These are phyloP conservation scores for Hydriomena furcata DNA, from an alignment of 2,888 invertebrate species.

Conservation along the genomic window DNA sequence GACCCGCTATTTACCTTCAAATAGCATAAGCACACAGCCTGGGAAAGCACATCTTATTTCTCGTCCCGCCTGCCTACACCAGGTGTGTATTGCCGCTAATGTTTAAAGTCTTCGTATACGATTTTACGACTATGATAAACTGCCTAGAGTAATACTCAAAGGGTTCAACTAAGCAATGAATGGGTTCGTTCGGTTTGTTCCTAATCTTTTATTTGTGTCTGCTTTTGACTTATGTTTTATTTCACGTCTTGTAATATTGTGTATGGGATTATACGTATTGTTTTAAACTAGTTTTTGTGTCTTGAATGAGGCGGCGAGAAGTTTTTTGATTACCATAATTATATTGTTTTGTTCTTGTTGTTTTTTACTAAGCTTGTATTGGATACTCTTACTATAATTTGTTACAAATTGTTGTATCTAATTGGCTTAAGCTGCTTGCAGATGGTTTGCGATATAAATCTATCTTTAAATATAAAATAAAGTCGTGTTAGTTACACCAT, in stretches of 20 bases:
- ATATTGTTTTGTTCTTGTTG: slow-evolving; percentile 23
- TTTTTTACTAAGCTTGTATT: slow-evolving; percentile 10
- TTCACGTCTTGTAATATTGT: slow-evolving; percentile 19
- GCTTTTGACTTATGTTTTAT: slow-evolving; percentile 30
- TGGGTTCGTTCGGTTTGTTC: slow-evolving; percentile 25
- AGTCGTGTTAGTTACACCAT: no score
- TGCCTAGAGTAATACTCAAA: slow-evolving; percentile 28
- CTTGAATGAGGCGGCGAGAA: slow-evolving; percentile 23
- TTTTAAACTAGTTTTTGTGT: slow-evolving; percentile 28
- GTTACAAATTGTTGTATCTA: slow-evolving; percentile 4
- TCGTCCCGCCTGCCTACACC: slow-evolving; percentile 8
- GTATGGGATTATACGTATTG: slow-evolving; percentile 33
- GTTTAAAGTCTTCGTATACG: slow-evolving; percentile 24
- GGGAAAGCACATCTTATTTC: slow-evolving; percentile 2
- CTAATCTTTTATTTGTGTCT: slow-evolving; percentile 36
- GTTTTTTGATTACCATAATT: slow-evolving; percentile 26
- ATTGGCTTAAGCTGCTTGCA: no score
- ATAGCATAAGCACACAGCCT: background rate
- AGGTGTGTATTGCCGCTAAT: slow-evolving; percentile 22
- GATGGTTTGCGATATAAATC: no score
- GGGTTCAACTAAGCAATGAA: slow-evolving; percentile 39
- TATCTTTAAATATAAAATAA: no score
- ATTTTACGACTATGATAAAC: slow-evolving; percentile 42
- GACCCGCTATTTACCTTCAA: background rate
- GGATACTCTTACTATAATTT: slow-evolving; percentile 4